These are phyloP conservation scores for Centropus unirufus DNA, from an alignment of 2,113 vertebrate genomes.

Conservation along the genomic window DNA sequence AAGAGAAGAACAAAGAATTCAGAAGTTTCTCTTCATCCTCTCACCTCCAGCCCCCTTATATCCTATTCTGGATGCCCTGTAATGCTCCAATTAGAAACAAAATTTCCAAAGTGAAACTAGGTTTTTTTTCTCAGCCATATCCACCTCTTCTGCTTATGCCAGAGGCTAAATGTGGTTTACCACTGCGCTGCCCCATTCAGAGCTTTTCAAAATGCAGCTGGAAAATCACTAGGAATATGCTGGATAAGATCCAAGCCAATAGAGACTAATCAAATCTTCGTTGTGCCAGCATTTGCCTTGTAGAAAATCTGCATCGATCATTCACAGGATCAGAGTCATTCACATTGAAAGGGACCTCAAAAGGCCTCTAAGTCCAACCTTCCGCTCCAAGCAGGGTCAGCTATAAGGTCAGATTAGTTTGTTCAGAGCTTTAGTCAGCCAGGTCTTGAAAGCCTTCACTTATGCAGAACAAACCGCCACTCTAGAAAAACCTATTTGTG, in stretches of 20 bases:
- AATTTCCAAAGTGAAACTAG: neutral
- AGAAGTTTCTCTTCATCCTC: neutral
- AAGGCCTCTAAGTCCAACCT: neutral
- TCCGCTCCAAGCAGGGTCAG: neutral
- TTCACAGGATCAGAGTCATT: neutral
- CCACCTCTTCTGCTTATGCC: neutral
- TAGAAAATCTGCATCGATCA: slow-evolving; percentile 9
- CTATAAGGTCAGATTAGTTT: neutral
- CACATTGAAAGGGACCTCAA: slow-evolving; percentile 9
- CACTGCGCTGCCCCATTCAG: neutral
- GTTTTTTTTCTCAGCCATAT: neutral
- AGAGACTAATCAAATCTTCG: slow-evolving; percentile 41
- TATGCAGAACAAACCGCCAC: neutral
- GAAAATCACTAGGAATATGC: slow-evolving; percentile 14
- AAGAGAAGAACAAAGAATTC: neutral
- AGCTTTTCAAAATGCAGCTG: slow-evolving; percentile 16
- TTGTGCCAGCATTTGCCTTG: neutral
- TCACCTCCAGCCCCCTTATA: neutral
- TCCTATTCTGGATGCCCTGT: neutral
- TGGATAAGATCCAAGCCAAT: neutral
- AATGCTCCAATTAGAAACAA: neutral
- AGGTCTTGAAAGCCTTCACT: neutral
- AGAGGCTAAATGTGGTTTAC: neutral
- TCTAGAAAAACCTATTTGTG: neutral
- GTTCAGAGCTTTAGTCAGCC: neutral